A percentile compares a stretch with the other conserved stretches of the same genome.
Conservation (phyloP, 2,113 vertebrate genomes). For the Zapornia atra region DNA sequence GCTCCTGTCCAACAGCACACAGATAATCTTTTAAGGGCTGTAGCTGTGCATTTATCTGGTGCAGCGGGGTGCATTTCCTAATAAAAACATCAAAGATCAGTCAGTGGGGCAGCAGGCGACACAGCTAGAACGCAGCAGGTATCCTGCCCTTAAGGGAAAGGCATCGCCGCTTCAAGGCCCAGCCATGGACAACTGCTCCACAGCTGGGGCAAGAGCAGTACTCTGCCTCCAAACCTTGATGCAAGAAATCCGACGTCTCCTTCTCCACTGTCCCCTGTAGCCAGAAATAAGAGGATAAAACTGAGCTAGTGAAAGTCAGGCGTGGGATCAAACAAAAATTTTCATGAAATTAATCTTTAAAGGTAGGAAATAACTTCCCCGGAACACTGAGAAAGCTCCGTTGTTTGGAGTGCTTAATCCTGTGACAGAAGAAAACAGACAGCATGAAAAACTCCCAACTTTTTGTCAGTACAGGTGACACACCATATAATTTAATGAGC, state of each 20-base stretch:
- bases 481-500: neutral
- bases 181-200: neutral
- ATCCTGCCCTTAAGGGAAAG: neutral
- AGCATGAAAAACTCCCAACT: neutral
- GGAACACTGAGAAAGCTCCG: neutral
- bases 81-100: neutral
- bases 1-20: neutral
- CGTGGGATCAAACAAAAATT: neutral
- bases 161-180: neutral
- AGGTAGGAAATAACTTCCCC: neutral
- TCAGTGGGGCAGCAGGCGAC: neutral
- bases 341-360: neutral
- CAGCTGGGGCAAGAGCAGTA: neutral
- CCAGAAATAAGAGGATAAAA: constrained; percentile 16
- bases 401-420: neutral
- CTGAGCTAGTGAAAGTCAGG: neutral
- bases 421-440: neutral
- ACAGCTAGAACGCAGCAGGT: neutral
- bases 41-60: neutral
- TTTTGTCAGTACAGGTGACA: neutral
- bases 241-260: neutral
- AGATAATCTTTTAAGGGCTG: neutral
- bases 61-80: neutral
- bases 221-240: neutral
- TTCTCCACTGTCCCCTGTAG: neutral